phyloP scores from a whole-genome alignment of 2,888 invertebrate genomes.

The Steinernema carpocapsae region DNA sequence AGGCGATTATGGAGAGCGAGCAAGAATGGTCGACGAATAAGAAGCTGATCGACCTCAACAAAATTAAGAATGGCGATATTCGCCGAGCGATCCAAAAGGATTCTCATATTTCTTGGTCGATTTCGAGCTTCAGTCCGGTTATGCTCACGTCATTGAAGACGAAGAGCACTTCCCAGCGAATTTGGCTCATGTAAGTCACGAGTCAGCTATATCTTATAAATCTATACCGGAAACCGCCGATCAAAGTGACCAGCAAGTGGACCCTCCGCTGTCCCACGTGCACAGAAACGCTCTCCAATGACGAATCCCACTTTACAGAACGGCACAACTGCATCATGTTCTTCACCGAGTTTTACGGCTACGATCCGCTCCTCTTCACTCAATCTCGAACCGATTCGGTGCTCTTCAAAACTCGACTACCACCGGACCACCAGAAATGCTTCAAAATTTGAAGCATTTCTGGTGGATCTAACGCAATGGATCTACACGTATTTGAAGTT shows the following conservation, averaged over 20 bases:
- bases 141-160: constrained; percentile 96
- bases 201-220: too few relatives aligned
- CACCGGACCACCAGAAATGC: constrained; percentile 69
- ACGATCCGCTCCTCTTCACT: constrained; percentile 85
- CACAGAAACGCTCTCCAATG: constrained; percentile 90
- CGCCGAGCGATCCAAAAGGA: constrained; percentile 83
- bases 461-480: too few relatives aligned
- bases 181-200: constrained; percentile 85
- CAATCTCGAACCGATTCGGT: constrained; percentile 51
- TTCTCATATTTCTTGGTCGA: constrained; percentile 92
- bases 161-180: constrained; percentile 82
- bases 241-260: constrained; percentile 78
- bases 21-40: constrained; percentile 93
- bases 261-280: constrained; percentile 87
- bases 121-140: constrained; percentile 86
- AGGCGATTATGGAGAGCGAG: constrained; percentile 92
- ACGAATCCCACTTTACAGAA: constrained; percentile 95
- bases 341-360: constrained; percentile 87
- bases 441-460: too few relatives aligned
- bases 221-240: constrained; percentile 92
- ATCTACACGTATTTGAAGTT: too few relatives aligned
- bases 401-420: constrained; percentile 95
- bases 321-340: constrained; percentile 96
- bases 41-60: constrained; percentile 80
- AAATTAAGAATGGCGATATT: constrained; percentile 74